Percentiles rank a stretch among this genome's conserved stretches.
These are phyloP conservation scores for Muschampia plurimacula DNA, from an alignment of 2,888 invertebrate species.

Conservation along the genomic window DNA sequence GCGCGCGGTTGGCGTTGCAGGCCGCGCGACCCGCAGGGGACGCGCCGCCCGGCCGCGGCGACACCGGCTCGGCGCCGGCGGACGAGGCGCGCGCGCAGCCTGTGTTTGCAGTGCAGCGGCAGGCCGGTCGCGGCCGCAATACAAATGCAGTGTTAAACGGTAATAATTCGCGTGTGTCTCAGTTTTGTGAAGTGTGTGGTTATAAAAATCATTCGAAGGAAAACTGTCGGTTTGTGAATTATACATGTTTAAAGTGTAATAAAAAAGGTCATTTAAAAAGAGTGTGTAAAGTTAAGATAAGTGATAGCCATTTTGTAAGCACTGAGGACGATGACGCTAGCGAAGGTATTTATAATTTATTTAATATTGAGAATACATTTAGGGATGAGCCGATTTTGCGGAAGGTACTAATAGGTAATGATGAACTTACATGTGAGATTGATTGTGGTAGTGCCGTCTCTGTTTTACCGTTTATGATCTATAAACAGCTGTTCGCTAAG, in stretches of 20 bases:
- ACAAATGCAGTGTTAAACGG: background rate
- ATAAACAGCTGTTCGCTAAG: background rate
- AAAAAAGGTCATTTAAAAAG: slow-evolving; percentile 37
- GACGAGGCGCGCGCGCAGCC: background rate
- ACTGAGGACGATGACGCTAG: background rate
- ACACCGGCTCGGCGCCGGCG: background rate
- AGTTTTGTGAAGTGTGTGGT: slow-evolving; percentile 19
- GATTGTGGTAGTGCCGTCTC: slow-evolving; percentile 1
- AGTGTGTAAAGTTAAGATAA: slow-evolving; percentile 11
- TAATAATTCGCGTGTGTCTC: background rate
- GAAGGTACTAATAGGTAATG: background rate
- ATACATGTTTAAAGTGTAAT: slow-evolving; percentile 33
- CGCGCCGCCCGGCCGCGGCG: background rate
- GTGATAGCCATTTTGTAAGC: slow-evolving; percentile 7
- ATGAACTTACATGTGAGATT: background rate
- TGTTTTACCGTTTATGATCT: background rate
- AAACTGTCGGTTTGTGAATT: slow-evolving; percentile 13
- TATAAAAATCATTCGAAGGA: slow-evolving; percentile 15
- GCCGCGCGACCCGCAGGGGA: background rate
- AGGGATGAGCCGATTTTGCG: slow-evolving; percentile 8
- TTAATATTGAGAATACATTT: slow-evolving; percentile 6
- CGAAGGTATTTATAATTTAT: slow-evolving; percentile 19
- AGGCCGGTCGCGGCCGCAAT: background rate
- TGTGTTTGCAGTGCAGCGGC: background rate
- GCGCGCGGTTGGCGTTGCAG: slow-evolving; percentile 21